Percentiles rank a stretch among this genome's conserved stretches.
Evolutionary conservation across 2,113 vertebrate species (phyloP).

Genomic region (Bos javanicus): DNA sequence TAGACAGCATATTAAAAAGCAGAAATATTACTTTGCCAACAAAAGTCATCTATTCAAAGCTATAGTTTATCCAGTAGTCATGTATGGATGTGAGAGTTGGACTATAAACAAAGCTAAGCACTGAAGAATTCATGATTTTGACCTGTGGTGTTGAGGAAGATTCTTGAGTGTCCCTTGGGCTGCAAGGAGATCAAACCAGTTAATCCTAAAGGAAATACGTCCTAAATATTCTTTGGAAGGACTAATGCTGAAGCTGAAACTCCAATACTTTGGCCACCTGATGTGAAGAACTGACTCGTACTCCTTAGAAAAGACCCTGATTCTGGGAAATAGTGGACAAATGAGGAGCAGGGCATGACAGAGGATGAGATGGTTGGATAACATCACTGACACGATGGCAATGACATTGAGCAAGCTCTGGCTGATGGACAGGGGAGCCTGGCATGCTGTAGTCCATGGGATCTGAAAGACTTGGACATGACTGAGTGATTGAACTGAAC

Average conservation of each 20-base stretch:
- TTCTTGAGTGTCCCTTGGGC: background rate
- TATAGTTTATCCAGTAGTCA: background rate
- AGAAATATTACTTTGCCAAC: background rate
- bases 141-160: background rate
- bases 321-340: background rate
- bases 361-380: background rate
- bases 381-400: fast-evolving
- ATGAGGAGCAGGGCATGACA: background rate
- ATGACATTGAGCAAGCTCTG: background rate
- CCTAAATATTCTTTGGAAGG: background rate
- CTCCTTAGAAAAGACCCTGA: background rate
- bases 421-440: background rate
- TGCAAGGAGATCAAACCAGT: background rate
- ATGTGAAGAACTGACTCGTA: background rate
- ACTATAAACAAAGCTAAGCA: background rate
- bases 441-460: background rate
- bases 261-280: background rate
- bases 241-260: background rate
- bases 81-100: background rate
- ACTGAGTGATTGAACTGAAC: background rate
- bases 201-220: background rate
- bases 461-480: background rate
- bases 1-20: background rate
- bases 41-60: background rate
- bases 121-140: background rate